Evolutionary conservation across 2,888 invertebrate species (phyloP), one percentile per base, ranked within the genome.

Genomic region (Orthosia incerta): DNA sequence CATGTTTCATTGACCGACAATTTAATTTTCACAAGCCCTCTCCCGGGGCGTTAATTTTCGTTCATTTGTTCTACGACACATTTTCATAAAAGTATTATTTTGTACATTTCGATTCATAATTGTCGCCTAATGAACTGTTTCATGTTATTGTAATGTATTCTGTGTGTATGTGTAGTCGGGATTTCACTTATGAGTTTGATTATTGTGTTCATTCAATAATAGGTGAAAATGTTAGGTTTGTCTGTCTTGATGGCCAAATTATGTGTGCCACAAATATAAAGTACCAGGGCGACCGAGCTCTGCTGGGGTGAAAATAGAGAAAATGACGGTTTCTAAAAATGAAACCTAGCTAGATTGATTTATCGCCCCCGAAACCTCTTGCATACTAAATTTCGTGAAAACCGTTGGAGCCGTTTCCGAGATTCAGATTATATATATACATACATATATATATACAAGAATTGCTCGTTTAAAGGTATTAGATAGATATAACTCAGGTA

Each of bases 1-100:
- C 94, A 94, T 94, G 92, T 93, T 94, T 92, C 94, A 94, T 94
- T 94, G 94, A 92, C 92, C 90, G 93, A 93, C 93, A 93, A 94
- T 95, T 95, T 93, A 93, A 95, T 95, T 95, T 91, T 85, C 91
- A 86, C 88, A 83, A 88, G 85, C 88, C 90, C 88, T 87, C 87
- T 85, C 87, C 76, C 82, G 86, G 87, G 88, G 86, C 88, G 88
- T 89, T 91, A 89, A 92, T 93, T 93, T 91, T 87, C 88, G 86
- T 89, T 87, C 90, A 89, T 92, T 92, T 91, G 89, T 90, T 86
- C 85, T 84, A 80, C 83, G 72, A 86, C 85, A 85, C 79, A 86
- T 85, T 84, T 84, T 80, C 86, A 86, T 83, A 80, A 83, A 83
- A 84, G 85, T 81, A 86, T 89, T 89, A 88, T 86, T 82, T 82